A percentile compares a stretch with the other conserved stretches of the same genome.
Conservation (phyloP, 1,140 invertebrate genomes). For the Drosophila insularis region DNA sequence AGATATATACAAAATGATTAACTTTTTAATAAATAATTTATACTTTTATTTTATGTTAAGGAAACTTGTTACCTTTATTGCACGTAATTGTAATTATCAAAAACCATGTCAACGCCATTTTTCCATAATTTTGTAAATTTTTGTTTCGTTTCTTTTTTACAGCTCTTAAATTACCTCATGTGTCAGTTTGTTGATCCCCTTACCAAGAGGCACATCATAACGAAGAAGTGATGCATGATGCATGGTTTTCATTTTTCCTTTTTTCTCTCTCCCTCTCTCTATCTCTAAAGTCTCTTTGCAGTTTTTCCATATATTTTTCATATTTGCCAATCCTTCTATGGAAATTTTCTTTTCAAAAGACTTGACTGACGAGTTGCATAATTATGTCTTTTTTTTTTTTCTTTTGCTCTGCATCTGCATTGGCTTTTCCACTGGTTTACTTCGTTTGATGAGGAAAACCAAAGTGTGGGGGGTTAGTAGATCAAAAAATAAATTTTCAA, state of each 20-base stretch:
- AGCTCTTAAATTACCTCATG: slow-evolving; percentile 61
- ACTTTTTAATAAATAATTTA: no score
- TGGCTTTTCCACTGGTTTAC: slow-evolving; percentile 4
- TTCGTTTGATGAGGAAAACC: slow-evolving; percentile 11
- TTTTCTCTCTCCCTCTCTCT: slow-evolving; percentile 32
- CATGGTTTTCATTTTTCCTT: slow-evolving; percentile 54
- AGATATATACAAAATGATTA: no score
- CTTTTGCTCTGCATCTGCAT: slow-evolving; percentile 10
- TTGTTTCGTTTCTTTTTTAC: slow-evolving; percentile 39
- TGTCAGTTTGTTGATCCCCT: slow-evolving; percentile 70
- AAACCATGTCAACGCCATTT: slow-evolving; percentile 25
- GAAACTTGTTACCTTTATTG: no score
- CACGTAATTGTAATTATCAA: neutral
- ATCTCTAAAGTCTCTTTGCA: neutral
- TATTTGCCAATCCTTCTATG: slow-evolving; percentile 30
- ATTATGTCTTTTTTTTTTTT: slow-evolving; percentile 48
- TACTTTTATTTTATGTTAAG: no score
- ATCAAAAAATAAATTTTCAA: slow-evolving; percentile 1
- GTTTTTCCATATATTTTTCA: slow-evolving; percentile 1
- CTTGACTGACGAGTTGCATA: slow-evolving; percentile 63
- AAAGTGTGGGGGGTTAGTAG: slow-evolving; percentile 3
- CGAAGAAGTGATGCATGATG: slow-evolving; percentile 14
- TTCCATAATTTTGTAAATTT: slow-evolving; percentile 24
- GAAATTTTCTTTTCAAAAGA: slow-evolving; percentile 54
- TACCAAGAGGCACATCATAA: slow-evolving; percentile 14